phyloP scores from a whole-genome alignment of 2,888 invertebrate species.

The Thysanoteuthis rhombus region DNA sequence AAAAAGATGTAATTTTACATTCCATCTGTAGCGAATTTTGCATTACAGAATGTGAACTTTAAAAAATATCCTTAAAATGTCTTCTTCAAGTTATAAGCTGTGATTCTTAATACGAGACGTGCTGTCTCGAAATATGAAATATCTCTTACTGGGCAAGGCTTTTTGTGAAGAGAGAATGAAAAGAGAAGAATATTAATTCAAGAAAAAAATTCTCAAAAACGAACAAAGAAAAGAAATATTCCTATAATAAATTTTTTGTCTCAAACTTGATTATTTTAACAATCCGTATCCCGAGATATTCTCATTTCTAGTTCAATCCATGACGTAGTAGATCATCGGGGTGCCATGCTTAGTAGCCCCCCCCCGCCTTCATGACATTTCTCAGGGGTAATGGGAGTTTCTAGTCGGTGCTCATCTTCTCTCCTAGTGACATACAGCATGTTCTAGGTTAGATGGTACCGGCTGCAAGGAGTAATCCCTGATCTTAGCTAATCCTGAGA shows the following conservation, averaged over 20 bases:
- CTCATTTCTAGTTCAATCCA: too few relatives aligned
- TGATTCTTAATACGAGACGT: background rate
- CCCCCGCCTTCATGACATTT: too few relatives aligned
- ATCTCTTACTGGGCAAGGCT: background rate
- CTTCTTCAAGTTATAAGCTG: background rate
- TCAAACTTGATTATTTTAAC: background rate
- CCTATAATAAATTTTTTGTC: background rate
- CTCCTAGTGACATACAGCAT: too few relatives aligned
- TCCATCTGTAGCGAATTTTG: background rate
- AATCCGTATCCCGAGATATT: background rate
- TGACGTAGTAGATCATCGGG: too few relatives aligned
- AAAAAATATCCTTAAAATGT: background rate
- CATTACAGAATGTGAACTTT: background rate
- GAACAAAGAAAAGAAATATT: background rate
- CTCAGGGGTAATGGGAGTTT: too few relatives aligned
- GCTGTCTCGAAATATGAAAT: slow-evolving; percentile 12
- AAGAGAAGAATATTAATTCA: background rate
- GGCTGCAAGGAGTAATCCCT: too few relatives aligned
- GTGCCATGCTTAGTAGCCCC: too few relatives aligned
- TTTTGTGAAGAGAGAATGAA: background rate
- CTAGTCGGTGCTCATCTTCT: too few relatives aligned
- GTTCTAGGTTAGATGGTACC: too few relatives aligned
- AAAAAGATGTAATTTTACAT: too few relatives aligned
- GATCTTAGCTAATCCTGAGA: too few relatives aligned
- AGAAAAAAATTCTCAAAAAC: background rate